Evolutionary conservation across 2,113 vertebrate species (phyloP).

Genomic region (Charadrius vociferus): DNA sequence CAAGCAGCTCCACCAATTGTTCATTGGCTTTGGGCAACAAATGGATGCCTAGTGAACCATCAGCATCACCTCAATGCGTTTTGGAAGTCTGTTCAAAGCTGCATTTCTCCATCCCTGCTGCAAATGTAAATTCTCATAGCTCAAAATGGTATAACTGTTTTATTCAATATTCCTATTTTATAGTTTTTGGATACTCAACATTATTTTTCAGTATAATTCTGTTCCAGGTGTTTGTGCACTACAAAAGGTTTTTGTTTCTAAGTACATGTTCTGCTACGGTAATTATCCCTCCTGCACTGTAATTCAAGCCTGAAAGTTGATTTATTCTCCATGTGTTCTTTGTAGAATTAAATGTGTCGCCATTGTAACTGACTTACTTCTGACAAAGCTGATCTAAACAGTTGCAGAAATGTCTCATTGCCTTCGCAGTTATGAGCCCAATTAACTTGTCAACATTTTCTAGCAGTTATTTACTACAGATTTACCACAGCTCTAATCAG

Average conservation of each 20-base stretch:
- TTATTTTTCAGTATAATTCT: background rate
- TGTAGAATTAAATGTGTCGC: conserved; percentile 18
- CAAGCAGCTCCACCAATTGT: background rate
- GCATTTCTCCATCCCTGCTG: background rate
- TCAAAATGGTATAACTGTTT: background rate
- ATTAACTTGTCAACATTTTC: conserved; percentile 57
- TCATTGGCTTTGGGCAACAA: background rate
- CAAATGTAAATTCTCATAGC: background rate
- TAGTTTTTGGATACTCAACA: background rate
- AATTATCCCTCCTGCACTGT: conserved; percentile 49
- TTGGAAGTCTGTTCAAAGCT: background rate
- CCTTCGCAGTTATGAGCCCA: conserved; percentile 11
- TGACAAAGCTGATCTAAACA: conserved; percentile 59
- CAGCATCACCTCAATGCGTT: background rate
- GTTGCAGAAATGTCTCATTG: conserved; percentile 55
- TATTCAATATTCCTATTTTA: background rate
- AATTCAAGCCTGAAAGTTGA: conserved; percentile 41
- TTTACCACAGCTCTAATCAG: conserved; percentile 10
- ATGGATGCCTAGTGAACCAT: background rate
- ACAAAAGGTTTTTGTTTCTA: conserved; percentile 23
- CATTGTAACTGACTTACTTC: conserved; percentile 28
- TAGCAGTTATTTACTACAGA: conserved; percentile 32
- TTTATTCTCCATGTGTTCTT: conserved; percentile 43
- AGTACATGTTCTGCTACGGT: conserved; percentile 5
- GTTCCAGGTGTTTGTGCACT: conserved; percentile 27